Base-by-base conservation (phyloP, 2,797 vertebrate genomes). In the Bradypus variegatus region DNA sequence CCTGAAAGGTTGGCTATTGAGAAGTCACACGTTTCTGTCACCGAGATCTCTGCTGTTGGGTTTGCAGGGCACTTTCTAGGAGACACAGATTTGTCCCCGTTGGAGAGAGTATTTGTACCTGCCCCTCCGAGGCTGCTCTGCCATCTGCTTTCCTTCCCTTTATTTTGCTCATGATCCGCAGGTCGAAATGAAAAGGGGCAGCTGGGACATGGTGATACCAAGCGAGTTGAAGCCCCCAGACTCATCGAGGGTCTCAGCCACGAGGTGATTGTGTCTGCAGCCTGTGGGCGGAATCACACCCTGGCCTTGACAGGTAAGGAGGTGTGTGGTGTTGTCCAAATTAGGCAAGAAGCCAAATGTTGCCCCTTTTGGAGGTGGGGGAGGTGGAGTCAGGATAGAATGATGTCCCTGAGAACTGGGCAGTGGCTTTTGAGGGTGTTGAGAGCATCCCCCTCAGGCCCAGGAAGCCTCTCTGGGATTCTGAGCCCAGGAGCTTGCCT, bases 161-260 rank as follows among this genome's bases (percentile, higher is more conserved):
- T 4, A 12, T 45, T n/a, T 55, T 0, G 16, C 65, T 36, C 5
- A 69, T 81, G 45, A 6, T 84, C 83, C 53, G 6, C 90, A 99
- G 99, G 99, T 88, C 99, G 99, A 5, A 99, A 99, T 27, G 99
- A 99, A 73, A 99, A 99, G 95, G 99, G 99, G 2, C 99, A 99
- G 95, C 96, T 99, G 91, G 99, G 99, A n/a, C 99, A 99, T 0
- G 99, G 99, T 0, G 99, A 99, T 95, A 99, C 98, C 58, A 99
- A 98, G 96, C 97, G 99, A 8, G 96, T 99, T 64, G 99, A 99
- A 58, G 98, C 98, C 6, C 99, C 99, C 0, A 98, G 98, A 96
- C 96, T 98, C 67, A 98, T 99, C 0, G 99, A 99, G 90, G 98
- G 96, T 2, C 97, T 99, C 53, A 98, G 97, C 36, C 97, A 98